Conservation (phyloP, 2,797 vertebrate genomes). For the Urophycis tenuis region DNA sequence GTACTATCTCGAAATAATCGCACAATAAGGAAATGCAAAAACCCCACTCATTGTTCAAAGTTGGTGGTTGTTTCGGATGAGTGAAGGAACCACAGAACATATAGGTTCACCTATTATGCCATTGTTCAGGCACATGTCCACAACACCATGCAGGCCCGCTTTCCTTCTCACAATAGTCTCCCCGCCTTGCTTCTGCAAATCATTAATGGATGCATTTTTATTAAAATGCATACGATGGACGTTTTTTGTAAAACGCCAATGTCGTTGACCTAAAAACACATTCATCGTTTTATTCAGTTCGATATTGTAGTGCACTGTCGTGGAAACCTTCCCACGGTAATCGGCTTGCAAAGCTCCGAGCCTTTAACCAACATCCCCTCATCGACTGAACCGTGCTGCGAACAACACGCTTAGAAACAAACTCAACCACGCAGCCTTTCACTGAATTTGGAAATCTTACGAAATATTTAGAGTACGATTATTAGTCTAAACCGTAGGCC, state of each 20-base stretch:
- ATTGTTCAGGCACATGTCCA: constrained; percentile 14
- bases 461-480: not conserved
- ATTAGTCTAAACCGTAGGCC: too few relatives aligned
- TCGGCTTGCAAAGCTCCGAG: not conserved
- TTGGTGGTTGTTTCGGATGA: too few relatives aligned
- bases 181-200: constrained; percentile 1
- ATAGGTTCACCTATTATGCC: not conserved
- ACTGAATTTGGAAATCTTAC: not conserved
- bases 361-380: too few relatives aligned
- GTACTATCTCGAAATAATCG: not conserved
- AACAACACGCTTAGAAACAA: not conserved
- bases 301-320: not conserved
- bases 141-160: not conserved
- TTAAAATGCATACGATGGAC: not conserved
- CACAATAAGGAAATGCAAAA: not conserved
- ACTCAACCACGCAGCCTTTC: not conserved
- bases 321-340: not conserved
- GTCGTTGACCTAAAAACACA: not conserved
- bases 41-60: not conserved
- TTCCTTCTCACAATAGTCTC: not conserved
- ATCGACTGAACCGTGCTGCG: not conserved
- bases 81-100: not conserved
- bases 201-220: not conserved
- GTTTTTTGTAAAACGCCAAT: not conserved
- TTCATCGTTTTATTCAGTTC: not conserved